Conservation (phyloP, 2,888 invertebrate species). For the Coenonympha arcania region DNA sequence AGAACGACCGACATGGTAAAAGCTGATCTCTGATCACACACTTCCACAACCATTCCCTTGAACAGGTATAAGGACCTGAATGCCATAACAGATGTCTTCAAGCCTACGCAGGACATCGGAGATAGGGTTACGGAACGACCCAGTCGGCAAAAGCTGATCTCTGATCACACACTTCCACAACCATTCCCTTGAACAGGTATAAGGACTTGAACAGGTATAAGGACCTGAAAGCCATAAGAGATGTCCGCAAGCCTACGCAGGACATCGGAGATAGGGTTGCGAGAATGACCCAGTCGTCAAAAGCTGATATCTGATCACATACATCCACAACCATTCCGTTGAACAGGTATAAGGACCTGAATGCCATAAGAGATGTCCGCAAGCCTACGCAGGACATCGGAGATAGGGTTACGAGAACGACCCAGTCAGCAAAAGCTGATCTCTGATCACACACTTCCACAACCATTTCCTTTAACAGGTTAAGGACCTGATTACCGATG, state of each 20-base stretch:
- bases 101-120: slow-evolving; percentile 22
- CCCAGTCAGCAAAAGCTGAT: slow-evolving; percentile 2
- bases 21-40: not conserved
- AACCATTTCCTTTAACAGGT: too few species aligned
- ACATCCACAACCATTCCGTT: too few species aligned
- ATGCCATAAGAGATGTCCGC: slow-evolving; percentile 23
- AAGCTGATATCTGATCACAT: not conserved
- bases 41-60: too few species aligned
- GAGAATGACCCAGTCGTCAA: slow-evolving; percentile 4
- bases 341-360: slow-evolving; percentile 24
- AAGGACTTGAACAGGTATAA: too few species aligned
- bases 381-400: slow-evolving; percentile 23
- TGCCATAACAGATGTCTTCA: slow-evolving; percentile 20
- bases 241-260: slow-evolving; percentile 22
- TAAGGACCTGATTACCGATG: slow-evolving; percentile 17
- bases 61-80: too few species aligned
- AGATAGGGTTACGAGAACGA: slow-evolving; percentile 19
- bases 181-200: slow-evolving; percentile 15
- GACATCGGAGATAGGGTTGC: slow-evolving; percentile 21
- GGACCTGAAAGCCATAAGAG: too few species aligned
- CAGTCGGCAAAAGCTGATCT: slow-evolving; percentile 1
- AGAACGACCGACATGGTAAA: not conserved
- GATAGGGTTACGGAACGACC: slow-evolving; percentile 18
- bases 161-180: not conserved
- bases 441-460: not conserved